Conservation (phyloP, 2,113 vertebrate species). For the Paradisaea rubra region DNA sequence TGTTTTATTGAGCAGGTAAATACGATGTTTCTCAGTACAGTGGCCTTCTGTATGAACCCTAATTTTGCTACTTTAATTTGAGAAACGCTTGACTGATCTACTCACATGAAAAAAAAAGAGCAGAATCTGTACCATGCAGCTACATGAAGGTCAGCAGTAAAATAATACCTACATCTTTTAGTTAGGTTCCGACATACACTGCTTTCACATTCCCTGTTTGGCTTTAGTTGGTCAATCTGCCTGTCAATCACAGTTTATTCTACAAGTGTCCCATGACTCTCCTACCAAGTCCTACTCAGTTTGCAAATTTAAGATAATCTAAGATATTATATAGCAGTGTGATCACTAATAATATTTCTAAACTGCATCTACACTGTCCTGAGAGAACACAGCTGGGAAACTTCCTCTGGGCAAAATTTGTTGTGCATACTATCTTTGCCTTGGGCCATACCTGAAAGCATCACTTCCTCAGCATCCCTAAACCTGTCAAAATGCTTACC, state of each 20-base stretch:
- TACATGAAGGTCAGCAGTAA: not conserved
- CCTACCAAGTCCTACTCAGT: not conserved
- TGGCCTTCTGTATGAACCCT: not conserved
- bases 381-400: not conserved
- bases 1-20: not conserved
- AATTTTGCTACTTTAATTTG: not conserved
- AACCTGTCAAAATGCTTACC: not conserved
- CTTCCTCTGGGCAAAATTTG: not conserved
- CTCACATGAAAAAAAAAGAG: not conserved
- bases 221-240: not conserved
- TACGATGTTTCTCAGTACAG: not conserved
- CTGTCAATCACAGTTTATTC: not conserved
- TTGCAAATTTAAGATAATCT: not conserved
- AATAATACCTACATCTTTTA: not conserved
- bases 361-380: not conserved
- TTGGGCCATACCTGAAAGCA: not conserved
- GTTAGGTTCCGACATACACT: not conserved
- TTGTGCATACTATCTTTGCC: not conserved
- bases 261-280: not conserved
- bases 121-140: not conserved
- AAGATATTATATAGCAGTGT: not conserved
- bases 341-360: not conserved
- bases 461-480: not conserved
- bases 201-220: not conserved
- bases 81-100: not conserved